Conservation (phyloP, 2,888 invertebrate species). For the Morpho helenor region DNA sequence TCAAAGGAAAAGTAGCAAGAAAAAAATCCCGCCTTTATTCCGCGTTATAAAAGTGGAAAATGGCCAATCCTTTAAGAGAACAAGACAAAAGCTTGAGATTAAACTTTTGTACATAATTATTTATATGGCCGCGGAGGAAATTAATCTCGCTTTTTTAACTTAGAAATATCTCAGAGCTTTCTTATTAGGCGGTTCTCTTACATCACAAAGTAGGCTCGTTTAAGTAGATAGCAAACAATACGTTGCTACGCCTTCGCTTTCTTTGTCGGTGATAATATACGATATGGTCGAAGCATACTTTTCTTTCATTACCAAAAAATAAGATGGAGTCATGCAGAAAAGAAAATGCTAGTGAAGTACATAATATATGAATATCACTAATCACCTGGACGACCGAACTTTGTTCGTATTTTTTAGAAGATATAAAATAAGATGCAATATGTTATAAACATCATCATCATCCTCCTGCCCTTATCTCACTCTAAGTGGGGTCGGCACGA, state of each 20-base stretch:
- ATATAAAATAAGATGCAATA: too few relatives aligned
- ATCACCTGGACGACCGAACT: too few relatives aligned
- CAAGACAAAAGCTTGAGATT: conserved; percentile 28
- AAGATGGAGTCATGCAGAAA: too few relatives aligned
- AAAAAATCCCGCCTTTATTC: conserved; percentile 11
- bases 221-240: conserved; percentile 17
- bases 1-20: conserved; percentile 16
- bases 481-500: too few relatives aligned
- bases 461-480: too few relatives aligned
- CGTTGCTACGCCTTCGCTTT: conserved; percentile 15
- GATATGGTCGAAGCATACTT: too few relatives aligned
- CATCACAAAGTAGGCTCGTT: conserved; percentile 13
- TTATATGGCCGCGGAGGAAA: conserved; percentile 27
- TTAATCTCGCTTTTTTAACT: conserved; percentile 25
- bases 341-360: too few relatives aligned
- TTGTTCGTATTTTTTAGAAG: too few relatives aligned
- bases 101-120: conserved; percentile 31
- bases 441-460: too few relatives aligned
- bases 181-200: conserved; percentile 25
- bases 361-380: too few relatives aligned
- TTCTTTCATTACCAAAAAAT: too few relatives aligned
- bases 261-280: not conserved
- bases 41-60: conserved; percentile 13
- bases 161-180: conserved; percentile 26
- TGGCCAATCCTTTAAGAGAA: conserved; percentile 25